Base-by-base conservation (phyloP, 92 coral and sea anemone species). In the Epizoanthus ramosus region DNA sequence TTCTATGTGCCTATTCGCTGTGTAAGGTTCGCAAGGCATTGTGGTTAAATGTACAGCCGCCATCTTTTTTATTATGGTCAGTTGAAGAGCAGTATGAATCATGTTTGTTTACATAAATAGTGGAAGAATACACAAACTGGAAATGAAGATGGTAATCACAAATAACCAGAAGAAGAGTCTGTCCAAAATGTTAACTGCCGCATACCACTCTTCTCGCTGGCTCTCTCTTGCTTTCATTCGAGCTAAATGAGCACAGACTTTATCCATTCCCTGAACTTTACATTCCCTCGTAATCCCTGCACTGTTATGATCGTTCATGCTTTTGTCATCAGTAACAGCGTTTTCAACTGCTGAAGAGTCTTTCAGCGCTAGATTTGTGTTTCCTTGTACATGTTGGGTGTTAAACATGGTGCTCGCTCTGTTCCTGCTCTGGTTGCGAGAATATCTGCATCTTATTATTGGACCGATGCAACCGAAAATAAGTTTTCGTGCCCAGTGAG, bases 81-180 rank as follows among this genome's bases (percentile, higher is more conserved):
- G n/a, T n/a, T n/a, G 31, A 28, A 28, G 31, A 28, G 31, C 2
- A 2, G 1, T 2, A 28, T 28, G 31, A 28, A 28, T 28, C 31
- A 7, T 47, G 15, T 50, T 12, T 50, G 7, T 50, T 50, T 10
- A 9, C 14, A 9, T 9, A 9, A 50, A 50, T 12, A 64, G 14
- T 35, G 82, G 82, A 19, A 74, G 57, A 45, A 84, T 63, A 9
- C 66, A 25, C 3, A 74, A 74, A 39, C 77, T 65, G 25, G 83
- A 63, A 17, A 84, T 75, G 28, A 81, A 13, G 71, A 91, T 89
- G 41, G 93, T 87, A 5, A 92, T 17, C 4, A 92, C 33, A 17
- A 91, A 94, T 37, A 92, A 33, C 71, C 89, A 85, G 71, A 94
- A 94, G 73, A 94, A 94, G 15, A 94, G 66, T 80, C 88, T 85